Conservation (phyloP, 2,113 vertebrate species). For the Shinisaurus crocodilurus region DNA sequence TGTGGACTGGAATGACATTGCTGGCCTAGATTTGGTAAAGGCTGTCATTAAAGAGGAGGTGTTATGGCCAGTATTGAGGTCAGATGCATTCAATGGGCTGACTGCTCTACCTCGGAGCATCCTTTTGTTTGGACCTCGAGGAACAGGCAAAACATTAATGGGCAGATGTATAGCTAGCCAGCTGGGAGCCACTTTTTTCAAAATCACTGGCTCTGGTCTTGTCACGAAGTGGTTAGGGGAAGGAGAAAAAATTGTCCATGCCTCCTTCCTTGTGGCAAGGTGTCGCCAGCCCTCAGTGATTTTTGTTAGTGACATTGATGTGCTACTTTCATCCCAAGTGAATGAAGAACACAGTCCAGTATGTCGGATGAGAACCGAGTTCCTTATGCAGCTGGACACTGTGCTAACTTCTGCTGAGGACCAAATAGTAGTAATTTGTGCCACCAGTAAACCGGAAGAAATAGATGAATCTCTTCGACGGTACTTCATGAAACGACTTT, state of each 20-base stretch:
- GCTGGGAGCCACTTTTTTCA: conserved; percentile 95
- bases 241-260: conserved; percentile 95
- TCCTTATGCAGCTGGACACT: conserved; percentile 97
- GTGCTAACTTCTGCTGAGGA: conserved; percentile 94
- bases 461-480: conserved; percentile 97
- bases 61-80: conserved; percentile 97
- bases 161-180: conserved; percentile 96
- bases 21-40: conserved; percentile 96
- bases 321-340: conserved; percentile 92
- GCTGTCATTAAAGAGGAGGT: conserved; percentile 97
- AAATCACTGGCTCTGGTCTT: conserved; percentile 90
- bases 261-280: conserved; percentile 94
- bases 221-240: conserved; percentile 96
- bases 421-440: conserved; percentile 97
- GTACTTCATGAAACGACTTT: conserved; percentile 98
- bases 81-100: conserved; percentile 95
- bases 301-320: conserved; percentile 96
- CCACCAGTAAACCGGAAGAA: conserved; percentile 98
- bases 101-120: conserved; percentile 94
- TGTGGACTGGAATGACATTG: conserved; percentile 97
- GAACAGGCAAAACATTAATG: conserved; percentile 95
- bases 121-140: conserved; percentile 98
- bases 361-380: conserved; percentile 93
- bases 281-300: conserved; percentile 97
- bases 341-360: conserved; percentile 93